Conservation (phyloP, 2,797 vertebrate species). For the Emys orbicularis region DNA sequence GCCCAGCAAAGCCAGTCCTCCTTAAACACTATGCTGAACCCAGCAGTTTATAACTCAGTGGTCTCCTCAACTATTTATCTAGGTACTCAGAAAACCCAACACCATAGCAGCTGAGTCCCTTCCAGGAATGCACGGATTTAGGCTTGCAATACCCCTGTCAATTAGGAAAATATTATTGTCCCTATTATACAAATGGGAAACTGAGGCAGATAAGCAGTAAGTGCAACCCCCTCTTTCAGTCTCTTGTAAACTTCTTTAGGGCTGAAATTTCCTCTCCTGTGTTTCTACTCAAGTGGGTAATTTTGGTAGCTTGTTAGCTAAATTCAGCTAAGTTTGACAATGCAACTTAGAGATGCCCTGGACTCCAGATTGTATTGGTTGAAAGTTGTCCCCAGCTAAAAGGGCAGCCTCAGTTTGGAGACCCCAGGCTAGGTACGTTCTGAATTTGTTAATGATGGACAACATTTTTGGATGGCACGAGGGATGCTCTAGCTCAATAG, state of each 20-base stretch:
- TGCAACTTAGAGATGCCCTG: neutral
- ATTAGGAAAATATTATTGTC: neutral
- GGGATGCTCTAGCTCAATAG: neutral
- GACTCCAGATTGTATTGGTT: too few species aligned
- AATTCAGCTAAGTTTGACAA: neutral
- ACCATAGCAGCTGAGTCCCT: neutral
- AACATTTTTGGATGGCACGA: too few species aligned
- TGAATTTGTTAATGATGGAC: neutral
- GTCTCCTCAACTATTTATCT: fast-evolving
- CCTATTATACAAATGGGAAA: conserved; percentile 17
- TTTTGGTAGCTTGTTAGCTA: neutral
- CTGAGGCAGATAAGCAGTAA: neutral
- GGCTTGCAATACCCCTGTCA: neutral
- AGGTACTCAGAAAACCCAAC: neutral
- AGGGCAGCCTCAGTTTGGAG: neutral
- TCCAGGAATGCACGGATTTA: conserved; percentile 14
- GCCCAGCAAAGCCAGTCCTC: neutral
- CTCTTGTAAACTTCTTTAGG: neutral
- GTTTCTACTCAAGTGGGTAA: neutral
- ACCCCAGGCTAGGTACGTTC: neutral
- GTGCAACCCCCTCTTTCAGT: neutral
- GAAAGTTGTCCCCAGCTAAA: neutral
- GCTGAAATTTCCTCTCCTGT: neutral
- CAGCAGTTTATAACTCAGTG: neutral
- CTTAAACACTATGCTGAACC: neutral